Evolutionary conservation across 2,888 invertebrate species (phyloP).

Genomic region (Spatulosminthurus flaviceps): DNA sequence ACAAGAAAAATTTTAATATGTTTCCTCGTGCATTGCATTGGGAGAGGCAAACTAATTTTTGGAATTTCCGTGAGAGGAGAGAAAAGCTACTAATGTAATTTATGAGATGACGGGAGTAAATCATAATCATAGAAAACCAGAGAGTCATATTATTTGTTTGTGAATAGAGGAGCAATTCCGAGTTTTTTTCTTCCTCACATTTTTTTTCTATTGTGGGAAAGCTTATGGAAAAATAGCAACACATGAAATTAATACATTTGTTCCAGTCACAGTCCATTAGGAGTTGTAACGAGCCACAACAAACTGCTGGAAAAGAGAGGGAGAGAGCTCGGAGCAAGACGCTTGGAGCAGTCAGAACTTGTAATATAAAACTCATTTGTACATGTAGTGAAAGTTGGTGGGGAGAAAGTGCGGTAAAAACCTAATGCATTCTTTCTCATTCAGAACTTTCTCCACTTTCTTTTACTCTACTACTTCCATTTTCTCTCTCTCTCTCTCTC

Average conservation of each 20-base stretch:
- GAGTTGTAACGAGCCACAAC: slow-evolving; percentile 39
- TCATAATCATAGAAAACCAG: slow-evolving; percentile 16
- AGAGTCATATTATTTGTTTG: too few species aligned
- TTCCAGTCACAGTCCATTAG: slow-evolving; percentile 45
- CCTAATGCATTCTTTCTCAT: too few species aligned
- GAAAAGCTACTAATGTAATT: slow-evolving; percentile 38
- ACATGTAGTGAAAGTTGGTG: too few species aligned
- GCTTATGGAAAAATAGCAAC: not conserved
- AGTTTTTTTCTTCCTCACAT: too few species aligned
- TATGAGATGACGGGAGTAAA: slow-evolving; percentile 39
- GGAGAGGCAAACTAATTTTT: not conserved
- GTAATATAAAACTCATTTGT: too few species aligned
- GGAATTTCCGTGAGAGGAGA: slow-evolving; percentile 5
- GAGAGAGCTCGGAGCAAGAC: not conserved
- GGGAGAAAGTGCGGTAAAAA: too few species aligned
- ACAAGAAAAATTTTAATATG: not conserved
- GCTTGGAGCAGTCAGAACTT: not conserved
- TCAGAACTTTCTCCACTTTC: not conserved
- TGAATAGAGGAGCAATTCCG: too few species aligned
- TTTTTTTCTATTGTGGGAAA: too few species aligned
- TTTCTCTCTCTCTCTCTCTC: not conserved
- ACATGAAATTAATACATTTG: slow-evolving; percentile 41
- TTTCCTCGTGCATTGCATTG: not conserved
- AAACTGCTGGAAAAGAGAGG: too few species aligned
- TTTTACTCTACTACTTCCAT: not conserved